These are phyloP conservation scores for Pristionchus maxplancki DNA, from an alignment of 2,888 invertebrate genomes.

Conservation along the genomic window DNA sequence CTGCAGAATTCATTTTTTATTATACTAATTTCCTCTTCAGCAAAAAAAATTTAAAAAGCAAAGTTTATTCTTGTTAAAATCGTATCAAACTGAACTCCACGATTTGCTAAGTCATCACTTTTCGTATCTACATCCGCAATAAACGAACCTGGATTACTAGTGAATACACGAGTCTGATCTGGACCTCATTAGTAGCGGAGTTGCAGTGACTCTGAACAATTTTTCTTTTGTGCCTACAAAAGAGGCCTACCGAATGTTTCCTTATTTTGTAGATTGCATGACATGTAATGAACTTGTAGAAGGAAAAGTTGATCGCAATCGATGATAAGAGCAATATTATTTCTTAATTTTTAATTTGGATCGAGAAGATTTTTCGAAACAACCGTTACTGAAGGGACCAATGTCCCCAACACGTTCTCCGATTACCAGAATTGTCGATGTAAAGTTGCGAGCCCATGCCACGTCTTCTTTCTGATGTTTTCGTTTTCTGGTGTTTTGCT, in stretches of 20 bases:
- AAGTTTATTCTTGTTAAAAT: too few relatives aligned
- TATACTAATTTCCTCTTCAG: too few relatives aligned
- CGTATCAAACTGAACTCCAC: too few relatives aligned
- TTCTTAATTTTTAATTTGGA: neutral
- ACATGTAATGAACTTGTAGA: neutral
- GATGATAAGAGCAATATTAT: neutral
- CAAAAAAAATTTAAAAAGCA: too few relatives aligned
- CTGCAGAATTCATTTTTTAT: neutral
- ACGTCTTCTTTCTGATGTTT: neutral
- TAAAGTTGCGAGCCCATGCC: neutral
- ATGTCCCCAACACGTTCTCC: neutral
- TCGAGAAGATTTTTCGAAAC: neutral
- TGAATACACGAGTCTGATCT: neutral
- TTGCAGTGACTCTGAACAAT: neutral
- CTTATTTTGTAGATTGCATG: neutral
- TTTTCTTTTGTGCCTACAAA: too few relatives aligned
- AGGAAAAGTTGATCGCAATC: neutral
- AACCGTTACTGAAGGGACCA: neutral
- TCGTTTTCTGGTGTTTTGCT: too few relatives aligned
- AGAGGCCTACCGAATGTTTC: neutral
- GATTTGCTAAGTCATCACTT: too few relatives aligned
- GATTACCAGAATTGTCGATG: neutral
- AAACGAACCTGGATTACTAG: neutral
- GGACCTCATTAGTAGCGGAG: neutral
- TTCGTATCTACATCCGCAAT: too few relatives aligned